Evolutionary conservation across 2,113 vertebrate genomes (phyloP).

Genomic region (Perognathus longimembris): DNA sequence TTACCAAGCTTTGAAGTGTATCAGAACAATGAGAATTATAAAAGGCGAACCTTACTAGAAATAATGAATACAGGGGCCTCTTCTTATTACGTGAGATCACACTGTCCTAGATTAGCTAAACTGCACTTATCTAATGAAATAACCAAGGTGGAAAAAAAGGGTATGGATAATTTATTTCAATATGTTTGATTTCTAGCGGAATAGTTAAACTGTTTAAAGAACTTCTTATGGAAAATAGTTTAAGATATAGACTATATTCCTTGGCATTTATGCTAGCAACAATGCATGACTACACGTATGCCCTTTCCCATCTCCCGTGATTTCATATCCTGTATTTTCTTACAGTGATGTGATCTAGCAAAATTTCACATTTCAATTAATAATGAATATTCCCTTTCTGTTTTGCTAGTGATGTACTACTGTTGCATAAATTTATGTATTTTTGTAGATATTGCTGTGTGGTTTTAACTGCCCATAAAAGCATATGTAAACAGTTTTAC

Average conservation of each 20-base stretch:
- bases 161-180: not conserved
- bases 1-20: not conserved
- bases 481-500: constrained; percentile 60
- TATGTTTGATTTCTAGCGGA: not conserved
- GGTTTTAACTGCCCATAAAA: constrained; percentile 60
- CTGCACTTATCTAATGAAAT: not conserved
- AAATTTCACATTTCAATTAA: constrained; percentile 40
- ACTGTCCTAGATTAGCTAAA: not conserved
- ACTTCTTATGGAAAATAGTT: not conserved
- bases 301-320: not conserved
- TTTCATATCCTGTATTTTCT: not conserved
- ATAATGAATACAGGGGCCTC: not conserved
- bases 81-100: not conserved
- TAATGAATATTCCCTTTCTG: constrained; percentile 24
- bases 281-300: not conserved
- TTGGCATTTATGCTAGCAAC: not conserved
- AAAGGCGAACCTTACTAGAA: not conserved
- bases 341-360: constrained; percentile 6
- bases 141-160: not conserved
- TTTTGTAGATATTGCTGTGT: not conserved
- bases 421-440: constrained; percentile 38
- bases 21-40: constrained; percentile 32
- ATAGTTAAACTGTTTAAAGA: not conserved
- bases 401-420: constrained; percentile 4
- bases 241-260: not conserved